Evolutionary conservation across 2,888 invertebrate species (phyloP).

Genomic region (Tiliacea aurago): DNA sequence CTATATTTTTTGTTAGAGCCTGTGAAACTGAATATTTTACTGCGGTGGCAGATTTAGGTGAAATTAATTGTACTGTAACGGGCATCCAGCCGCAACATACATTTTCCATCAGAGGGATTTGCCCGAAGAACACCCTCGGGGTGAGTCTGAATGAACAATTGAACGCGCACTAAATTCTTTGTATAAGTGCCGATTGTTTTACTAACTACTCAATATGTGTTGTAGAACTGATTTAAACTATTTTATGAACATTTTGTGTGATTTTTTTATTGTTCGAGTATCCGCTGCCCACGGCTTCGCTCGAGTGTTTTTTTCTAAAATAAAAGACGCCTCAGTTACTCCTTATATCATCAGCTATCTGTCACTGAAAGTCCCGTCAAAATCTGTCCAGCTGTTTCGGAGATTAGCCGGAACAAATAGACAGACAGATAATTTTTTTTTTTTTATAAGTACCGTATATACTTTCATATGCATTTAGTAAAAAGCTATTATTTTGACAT

Average conservation of each 20-base stretch:
- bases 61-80: slow-evolving; percentile 82
- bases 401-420: no score
- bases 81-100: slow-evolving; percentile 80
- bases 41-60: slow-evolving; percentile 75
- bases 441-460: no score
- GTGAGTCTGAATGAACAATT: slow-evolving; percentile 62
- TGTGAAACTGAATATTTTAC: slow-evolving; percentile 65
- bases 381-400: no score
- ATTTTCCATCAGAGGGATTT: slow-evolving; percentile 85
- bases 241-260: not conserved
- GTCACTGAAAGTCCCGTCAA: no score
- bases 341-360: no score
- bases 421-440: no score
- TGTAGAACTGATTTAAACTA: not conserved
- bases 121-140: slow-evolving; percentile 69
- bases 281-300: no score
- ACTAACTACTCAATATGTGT: not conserved
- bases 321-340: no score
- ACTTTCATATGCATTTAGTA: no score
- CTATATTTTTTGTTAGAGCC: slow-evolving; percentile 63
- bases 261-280: not conserved
- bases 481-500: no score
- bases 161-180: slow-evolving; percentile 63
- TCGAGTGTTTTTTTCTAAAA: no score
- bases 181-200: slow-evolving; percentile 56